Conservation (phyloP, 92 coral and sea anemone genomes). For the Porites divaricata region DNA sequence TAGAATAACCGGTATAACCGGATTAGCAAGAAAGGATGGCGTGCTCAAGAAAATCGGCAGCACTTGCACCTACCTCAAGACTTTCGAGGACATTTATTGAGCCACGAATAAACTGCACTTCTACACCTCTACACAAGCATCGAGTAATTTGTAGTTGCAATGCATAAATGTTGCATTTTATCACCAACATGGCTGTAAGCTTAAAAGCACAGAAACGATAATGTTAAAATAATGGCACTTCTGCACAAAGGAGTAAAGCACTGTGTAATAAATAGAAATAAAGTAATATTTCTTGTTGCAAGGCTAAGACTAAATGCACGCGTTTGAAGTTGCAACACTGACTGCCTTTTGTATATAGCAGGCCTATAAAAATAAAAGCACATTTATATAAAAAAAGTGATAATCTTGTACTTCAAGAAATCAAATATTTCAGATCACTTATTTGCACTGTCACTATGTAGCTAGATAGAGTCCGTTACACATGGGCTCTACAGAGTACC, state of each 20-base stretch:
- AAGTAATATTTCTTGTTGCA: neutral
- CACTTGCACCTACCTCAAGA: slow-evolving; percentile 25
- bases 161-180: neutral
- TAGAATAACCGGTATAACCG: neutral
- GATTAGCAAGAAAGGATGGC: neutral
- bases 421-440: no score
- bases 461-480: no score
- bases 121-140: neutral
- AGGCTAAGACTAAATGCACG: neutral
- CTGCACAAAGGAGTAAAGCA: neutral
- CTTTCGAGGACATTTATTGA: neutral
- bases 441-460: no score
- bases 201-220: neutral
- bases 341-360: no score
- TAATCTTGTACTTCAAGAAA: no score
- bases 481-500: no score
- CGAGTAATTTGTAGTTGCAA: neutral
- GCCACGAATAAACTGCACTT: neutral
- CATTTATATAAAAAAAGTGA: no score
- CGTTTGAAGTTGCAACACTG: no score
- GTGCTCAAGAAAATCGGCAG: no score
- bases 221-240: no score
- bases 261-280: neutral
- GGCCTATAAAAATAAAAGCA: no score
- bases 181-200: neutral